A percentile compares a stretch with the other conserved stretches of the same genome.
Conservation (phyloP, 2,888 invertebrate genomes). For the Nycteola revayana region DNA sequence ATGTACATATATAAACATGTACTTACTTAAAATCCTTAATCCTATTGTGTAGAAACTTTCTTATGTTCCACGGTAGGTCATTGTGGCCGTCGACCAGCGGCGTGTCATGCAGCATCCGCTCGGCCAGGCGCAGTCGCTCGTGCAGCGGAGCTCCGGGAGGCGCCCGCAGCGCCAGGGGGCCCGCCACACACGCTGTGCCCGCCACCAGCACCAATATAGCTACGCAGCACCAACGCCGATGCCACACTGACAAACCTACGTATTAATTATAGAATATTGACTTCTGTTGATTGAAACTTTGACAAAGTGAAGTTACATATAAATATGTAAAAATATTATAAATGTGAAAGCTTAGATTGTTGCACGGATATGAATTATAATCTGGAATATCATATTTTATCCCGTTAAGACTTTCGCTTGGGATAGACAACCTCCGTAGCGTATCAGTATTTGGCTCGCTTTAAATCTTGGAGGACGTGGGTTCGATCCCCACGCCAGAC, state of each 20-base stretch:
- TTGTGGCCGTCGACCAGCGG: constrained; percentile 94
- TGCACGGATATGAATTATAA: too few relatives aligned
- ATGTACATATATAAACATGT: background rate
- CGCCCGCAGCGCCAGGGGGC: constrained; percentile 89
- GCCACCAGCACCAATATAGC: constrained; percentile 88
- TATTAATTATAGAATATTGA: constrained; percentile 1
- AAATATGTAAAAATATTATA: too few relatives aligned
- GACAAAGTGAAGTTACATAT: too few relatives aligned
- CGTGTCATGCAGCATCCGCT: constrained; percentile 87
- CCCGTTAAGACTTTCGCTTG: too few relatives aligned
- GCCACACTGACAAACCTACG: constrained; percentile 69
- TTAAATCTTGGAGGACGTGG: too few relatives aligned
- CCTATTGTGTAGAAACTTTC: constrained; percentile 94
- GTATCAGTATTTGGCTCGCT: too few relatives aligned
- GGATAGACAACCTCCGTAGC: too few relatives aligned
- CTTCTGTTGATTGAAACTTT: too few relatives aligned
- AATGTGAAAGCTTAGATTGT: too few relatives aligned
- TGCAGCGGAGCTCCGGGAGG: constrained; percentile 89
- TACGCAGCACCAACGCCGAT: constrained; percentile 89
- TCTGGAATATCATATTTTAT: too few relatives aligned
- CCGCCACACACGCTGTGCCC: constrained; percentile 90
- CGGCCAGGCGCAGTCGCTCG: constrained; percentile 88
- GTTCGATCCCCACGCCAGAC: too few relatives aligned
- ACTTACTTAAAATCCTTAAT: constrained; percentile 89
- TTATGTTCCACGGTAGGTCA: constrained; percentile 95